Conservation (phyloP, 2,797 vertebrate genomes). For the Cirrhinus mrigala region DNA sequence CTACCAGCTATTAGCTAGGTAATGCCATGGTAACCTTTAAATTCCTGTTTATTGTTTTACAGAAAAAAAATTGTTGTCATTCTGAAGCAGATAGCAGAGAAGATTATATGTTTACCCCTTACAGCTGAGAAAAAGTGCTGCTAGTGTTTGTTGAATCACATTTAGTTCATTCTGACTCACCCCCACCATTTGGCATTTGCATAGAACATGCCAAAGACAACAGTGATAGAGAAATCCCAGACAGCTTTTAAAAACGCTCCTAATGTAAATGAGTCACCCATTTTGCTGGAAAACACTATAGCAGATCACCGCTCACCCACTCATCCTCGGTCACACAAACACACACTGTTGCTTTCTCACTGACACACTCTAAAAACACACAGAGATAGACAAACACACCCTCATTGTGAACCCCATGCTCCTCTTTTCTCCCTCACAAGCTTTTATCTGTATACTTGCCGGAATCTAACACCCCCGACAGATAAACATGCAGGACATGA, state of each 20-base stretch:
- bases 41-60: constrained; percentile 10
- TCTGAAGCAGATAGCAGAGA: not conserved
- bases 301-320: constrained; percentile 22
- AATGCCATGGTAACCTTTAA: not conserved
- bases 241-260: constrained; percentile 36
- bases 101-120: constrained; percentile 30
- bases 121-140: not conserved
- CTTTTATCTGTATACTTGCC: constrained; percentile 28
- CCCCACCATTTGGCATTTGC: constrained; percentile 17
- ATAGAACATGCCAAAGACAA: constrained; percentile 5
- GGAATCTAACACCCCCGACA: constrained; percentile 32
- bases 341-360: constrained; percentile 27
- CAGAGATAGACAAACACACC: constrained; percentile 41
- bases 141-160: constrained; percentile 1
- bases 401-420: not conserved
- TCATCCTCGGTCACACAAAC: constrained; percentile 37
- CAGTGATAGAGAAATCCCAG: constrained; percentile 40
- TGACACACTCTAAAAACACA: constrained; percentile 39
- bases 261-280: constrained; percentile 33
- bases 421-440: constrained; percentile 20
- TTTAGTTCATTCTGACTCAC: constrained; percentile 32
- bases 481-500: constrained; percentile 38
- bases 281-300: constrained; percentile 39
- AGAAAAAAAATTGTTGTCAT: not conserved
- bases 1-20: not conserved